These are phyloP conservation scores for Trachelus iudaicus DNA, from an alignment of 2,888 invertebrate genomes.

Conservation along the genomic window DNA sequence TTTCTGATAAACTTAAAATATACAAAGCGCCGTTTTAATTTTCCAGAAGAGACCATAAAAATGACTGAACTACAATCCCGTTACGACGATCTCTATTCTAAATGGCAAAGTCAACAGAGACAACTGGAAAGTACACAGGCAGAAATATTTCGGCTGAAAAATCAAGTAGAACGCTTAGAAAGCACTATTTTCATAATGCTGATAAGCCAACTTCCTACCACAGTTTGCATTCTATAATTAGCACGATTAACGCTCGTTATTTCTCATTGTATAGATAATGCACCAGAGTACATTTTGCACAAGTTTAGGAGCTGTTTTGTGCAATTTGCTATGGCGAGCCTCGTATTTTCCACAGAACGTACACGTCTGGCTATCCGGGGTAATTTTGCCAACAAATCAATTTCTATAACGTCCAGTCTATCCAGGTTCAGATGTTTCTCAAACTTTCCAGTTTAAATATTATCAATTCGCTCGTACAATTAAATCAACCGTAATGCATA, in stretches of 20 bases:
- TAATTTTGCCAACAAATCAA: slow-evolving; percentile 27
- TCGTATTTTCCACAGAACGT: slow-evolving; percentile 55
- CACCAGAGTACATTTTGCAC: slow-evolving; percentile 61
- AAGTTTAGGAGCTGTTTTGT: slow-evolving; percentile 60
- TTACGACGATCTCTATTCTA: slow-evolving; percentile 35
- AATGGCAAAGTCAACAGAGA: slow-evolving; percentile 32
- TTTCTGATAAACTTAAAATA: not conserved
- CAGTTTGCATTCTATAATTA: not conserved
- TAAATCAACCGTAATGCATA: not conserved
- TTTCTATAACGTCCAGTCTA: not conserved
- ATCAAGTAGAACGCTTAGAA: slow-evolving; percentile 35
- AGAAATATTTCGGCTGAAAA: slow-evolving; percentile 44
- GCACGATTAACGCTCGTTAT: not conserved
- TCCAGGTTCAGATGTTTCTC: not conserved
- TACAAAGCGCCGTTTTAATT: not conserved
- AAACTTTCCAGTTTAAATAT: not conserved
- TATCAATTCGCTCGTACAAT: not conserved
- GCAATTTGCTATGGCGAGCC: slow-evolving; percentile 62
- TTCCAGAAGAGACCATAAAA: slow-evolving; percentile 23
- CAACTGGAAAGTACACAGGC: slow-evolving; percentile 19
- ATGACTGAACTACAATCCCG: slow-evolving; percentile 31
- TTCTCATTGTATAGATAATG: slow-evolving; percentile 36
- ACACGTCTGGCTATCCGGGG: slow-evolving; percentile 55
- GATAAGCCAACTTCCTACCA: not conserved
- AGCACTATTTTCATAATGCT: not conserved